Base-by-base conservation (phyloP, 2,888 invertebrate genomes). In the Lasioglossum lativentre region DNA sequence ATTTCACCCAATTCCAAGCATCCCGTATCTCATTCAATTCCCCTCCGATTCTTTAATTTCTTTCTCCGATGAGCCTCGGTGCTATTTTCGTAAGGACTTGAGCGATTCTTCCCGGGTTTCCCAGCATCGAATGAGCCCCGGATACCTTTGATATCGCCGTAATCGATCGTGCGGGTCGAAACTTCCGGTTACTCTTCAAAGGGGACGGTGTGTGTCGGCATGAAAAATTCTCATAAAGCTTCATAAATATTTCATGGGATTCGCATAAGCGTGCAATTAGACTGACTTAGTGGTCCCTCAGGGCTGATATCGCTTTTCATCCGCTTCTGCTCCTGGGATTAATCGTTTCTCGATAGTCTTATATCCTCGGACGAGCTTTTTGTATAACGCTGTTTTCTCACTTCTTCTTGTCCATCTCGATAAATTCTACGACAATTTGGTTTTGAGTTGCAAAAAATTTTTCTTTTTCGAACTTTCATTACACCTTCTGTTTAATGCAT, bases 241-340 rank as follows among this genome's bases (percentile, higher is more conserved):
- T 91, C 91, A 92, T 92, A 91, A 92, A 92, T 92, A 92, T 92
- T 92, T 90, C 87, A 92, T 81, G 83, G 16, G 89, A 88, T 78
- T 90, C 86, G 87, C 89, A 89, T 92, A 92, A 92, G 89, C 88
- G 89, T 75, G 88, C 91, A 89, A 91, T 92, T 92, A 90, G 88
- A 73, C 83, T 88, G 90, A 89, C 89, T 90, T 88, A 90, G 82
- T 68, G 82, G 72, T 83, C 85, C 80, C 79, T 19, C 19, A 71
- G 72, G 89, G 74, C 88, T 85, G 85, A 89, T 89, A 89, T 85
- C 84, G 90, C 86, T 82, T 88, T 81, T 86, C 88, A 89, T 78
- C 77, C 71, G 59, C 45, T 68, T 40, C 72, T 81, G 80, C 75
- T 23, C 23, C 47, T 19, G 42, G 72, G 47, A 75, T 81, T 89